Percentiles rank a stretch among this genome's conserved stretches.
Conservation (phyloP, 2,113 vertebrate genomes). For the Equus quagga region DNA sequence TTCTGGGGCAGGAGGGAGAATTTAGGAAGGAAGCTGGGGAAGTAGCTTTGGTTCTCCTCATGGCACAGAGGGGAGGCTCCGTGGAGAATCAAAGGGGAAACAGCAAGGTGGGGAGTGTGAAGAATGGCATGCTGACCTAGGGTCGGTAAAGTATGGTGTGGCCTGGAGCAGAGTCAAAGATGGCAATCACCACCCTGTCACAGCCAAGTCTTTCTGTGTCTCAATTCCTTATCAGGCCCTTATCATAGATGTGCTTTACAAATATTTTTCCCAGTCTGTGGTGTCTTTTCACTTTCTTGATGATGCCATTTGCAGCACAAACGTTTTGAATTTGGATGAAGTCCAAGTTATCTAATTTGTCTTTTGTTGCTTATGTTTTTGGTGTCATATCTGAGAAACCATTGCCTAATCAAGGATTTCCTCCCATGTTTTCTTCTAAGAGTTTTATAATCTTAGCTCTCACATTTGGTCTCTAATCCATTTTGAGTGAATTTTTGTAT, state of each 20-base stretch:
- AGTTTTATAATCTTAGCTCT: background rate
- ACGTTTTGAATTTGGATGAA: background rate
- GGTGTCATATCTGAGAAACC: background rate
- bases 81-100: background rate
- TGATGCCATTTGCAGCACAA: background rate
- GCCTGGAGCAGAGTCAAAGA: fast-evolving
- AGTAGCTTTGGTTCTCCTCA: background rate
- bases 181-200: fast-evolving
- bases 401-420: background rate
- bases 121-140: background rate
- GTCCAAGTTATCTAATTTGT: background rate
- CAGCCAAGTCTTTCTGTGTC: background rate
- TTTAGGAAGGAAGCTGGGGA: background rate
- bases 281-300: background rate
- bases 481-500: background rate
- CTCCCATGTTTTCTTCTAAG: background rate
- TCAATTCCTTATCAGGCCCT: background rate
- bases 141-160: fast-evolving
- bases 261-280: background rate
- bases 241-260: fast-evolving
- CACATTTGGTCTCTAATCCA: background rate
- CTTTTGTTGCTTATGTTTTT: background rate
- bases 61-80: background rate
- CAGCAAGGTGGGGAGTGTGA: background rate
- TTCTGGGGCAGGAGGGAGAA: background rate